A percentile compares a stretch with the other conserved stretches of the same genome.
Evolutionary conservation across 92 coral and sea anemone species (phyloP).

Genomic region (Epizoanthus stellaris): DNA sequence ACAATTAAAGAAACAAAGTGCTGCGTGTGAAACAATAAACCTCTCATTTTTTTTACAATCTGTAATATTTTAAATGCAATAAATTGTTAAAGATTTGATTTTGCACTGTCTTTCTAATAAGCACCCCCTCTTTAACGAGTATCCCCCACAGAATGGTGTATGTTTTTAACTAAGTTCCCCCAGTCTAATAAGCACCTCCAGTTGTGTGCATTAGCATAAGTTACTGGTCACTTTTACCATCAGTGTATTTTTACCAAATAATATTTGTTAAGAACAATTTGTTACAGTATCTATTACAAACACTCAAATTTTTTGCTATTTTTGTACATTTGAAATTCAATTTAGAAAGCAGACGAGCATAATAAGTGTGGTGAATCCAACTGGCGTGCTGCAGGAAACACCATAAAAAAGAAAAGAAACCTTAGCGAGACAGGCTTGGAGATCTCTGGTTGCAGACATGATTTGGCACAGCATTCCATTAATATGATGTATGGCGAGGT

Average conservation of each 20-base stretch:
- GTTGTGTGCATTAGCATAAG: no score
- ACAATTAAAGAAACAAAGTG: no score
- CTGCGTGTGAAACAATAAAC: no score
- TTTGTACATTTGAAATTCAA: background rate
- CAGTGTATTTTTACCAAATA: no score
- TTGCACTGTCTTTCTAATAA: no score
- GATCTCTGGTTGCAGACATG: slow-evolving; percentile 65
- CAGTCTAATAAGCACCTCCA: background rate
- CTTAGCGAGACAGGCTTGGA: slow-evolving; percentile 65
- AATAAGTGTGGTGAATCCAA: slow-evolving; percentile 62
- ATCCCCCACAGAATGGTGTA: no score
- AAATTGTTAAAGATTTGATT: background rate
- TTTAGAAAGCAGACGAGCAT: slow-evolving; percentile 22
- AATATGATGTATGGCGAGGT: slow-evolving; percentile 65
- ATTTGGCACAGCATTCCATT: slow-evolving; percentile 53
- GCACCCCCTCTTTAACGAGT: no score
- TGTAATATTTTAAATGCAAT: background rate
- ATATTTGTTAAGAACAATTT: no score
- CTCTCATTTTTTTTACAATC: no score
- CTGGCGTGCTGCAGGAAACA: slow-evolving; percentile 68
- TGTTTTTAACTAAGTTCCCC: background rate
- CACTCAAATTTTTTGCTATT: no score
- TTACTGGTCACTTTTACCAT: background rate
- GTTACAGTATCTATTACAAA: no score
- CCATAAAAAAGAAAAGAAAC: slow-evolving; percentile 45